A percentile compares a stretch with the other conserved stretches of the same genome.
These are phyloP conservation scores for Megastigmus dorsalis DNA, from an alignment of 2,888 invertebrate genomes.

Conservation along the genomic window DNA sequence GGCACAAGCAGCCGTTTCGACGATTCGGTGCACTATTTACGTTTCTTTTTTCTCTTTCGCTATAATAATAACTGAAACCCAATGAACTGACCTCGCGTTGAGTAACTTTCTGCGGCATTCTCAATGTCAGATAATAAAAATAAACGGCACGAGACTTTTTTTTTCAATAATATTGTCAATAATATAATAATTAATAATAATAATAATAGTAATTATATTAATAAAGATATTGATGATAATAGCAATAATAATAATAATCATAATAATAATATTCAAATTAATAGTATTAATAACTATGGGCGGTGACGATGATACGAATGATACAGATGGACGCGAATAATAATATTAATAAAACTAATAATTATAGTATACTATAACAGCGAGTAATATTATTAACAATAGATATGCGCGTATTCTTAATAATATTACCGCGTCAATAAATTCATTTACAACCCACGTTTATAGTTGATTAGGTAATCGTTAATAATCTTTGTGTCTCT, in stretches of 20 bases:
- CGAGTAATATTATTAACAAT: slow-evolving; percentile 43
- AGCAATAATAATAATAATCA: slow-evolving; percentile 28
- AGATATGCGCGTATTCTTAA: slow-evolving; percentile 33
- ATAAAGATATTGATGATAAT: slow-evolving; percentile 54
- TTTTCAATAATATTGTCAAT: slow-evolving; percentile 50
- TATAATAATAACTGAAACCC: slow-evolving; percentile 15
- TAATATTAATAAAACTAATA: slow-evolving; percentile 40
- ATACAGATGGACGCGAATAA: slow-evolving; percentile 41
- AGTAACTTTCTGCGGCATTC: slow-evolving; percentile 59
- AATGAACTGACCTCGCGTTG: slow-evolving; percentile 41
- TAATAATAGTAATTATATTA: slow-evolving; percentile 48
- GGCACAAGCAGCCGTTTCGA: slow-evolving; percentile 22
- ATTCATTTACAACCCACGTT: slow-evolving; percentile 66
- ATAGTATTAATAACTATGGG: slow-evolving; percentile 14
- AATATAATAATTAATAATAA: slow-evolving; percentile 47
- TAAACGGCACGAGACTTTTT: slow-evolving; percentile 46
- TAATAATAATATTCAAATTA: slow-evolving; percentile 31
- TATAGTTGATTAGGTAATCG: slow-evolving; percentile 49
- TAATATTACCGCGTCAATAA: slow-evolving; percentile 59
- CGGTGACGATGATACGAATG: slow-evolving; percentile 33
- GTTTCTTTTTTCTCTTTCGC: slow-evolving; percentile 6
- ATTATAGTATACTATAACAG: slow-evolving; percentile 22
- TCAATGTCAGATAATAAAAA: slow-evolving; percentile 58
- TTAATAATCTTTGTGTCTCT: slow-evolving; percentile 52
- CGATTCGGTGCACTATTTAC: slow-evolving; percentile 22